Base-by-base conservation (phyloP, 2,797 vertebrate genomes). In the Eupleurogrammus muticus region DNA sequence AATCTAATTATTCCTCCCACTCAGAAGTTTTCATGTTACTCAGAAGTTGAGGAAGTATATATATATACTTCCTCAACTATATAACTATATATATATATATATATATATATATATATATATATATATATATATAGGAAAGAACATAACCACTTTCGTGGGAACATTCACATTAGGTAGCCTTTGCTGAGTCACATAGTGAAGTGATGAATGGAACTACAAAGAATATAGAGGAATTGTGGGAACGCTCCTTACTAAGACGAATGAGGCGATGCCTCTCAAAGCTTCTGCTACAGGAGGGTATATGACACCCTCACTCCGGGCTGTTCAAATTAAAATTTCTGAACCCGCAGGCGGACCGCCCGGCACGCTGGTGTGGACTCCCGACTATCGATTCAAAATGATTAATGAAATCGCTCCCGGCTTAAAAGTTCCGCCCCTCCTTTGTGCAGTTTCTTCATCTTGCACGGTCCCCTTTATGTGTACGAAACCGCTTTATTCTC, bases 1-100 rank as follows among this genome's bases (percentile, higher is more conserved):
- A 52, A 71, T 81, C 17, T 38, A 56, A 73, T 62, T 3, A 70
- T 23, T 47, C 38, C 42, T 60, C 16, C 47, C 34, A 34, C 38
- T 52, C 4, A 3, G 34, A 28, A 2, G 8, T 38, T 38, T 44
- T n/a, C 20, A 44, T 52, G 17, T 50, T 19, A 40, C 3, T 68
- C n/a, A 24, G 21, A 40, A 13, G 13, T 17, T 55, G 20, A 24
- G 44, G 28, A 28, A 28, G 28, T 28, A 28, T 28, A 28, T 28
- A 28, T 28, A 28, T 28, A 28, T 28, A 28, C n/a, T n/a, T n/a
- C n/a, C n/a, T n/a, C n/a, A n/a, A n/a, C n/a, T 28, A 28, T 28
- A 28, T 28, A 28, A 3, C 3, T 28, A 28, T 28, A 28, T 28
- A 28, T 28, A 28, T 28, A 28, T 28, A 28, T 28, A 28, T 28